Percentiles rank a stretch among this genome's conserved stretches.
Evolutionary conservation across 2,113 vertebrate species (phyloP).

Genomic region (Numida meleagris): DNA sequence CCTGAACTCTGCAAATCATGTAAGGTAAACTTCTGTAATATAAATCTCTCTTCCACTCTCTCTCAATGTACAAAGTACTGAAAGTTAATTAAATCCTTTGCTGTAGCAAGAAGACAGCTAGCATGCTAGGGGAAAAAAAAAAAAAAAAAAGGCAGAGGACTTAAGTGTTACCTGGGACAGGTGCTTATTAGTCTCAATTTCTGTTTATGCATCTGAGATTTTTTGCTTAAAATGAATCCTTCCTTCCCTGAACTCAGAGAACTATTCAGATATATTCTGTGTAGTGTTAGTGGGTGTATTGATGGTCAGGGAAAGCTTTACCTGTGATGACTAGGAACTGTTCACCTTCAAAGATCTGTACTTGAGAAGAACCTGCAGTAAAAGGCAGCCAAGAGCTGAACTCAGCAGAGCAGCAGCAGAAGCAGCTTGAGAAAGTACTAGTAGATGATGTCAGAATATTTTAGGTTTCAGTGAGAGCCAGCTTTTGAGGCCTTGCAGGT

Average conservation of each 20-base stretch:
- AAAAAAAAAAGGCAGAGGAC: neutral
- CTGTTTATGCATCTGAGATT: neutral
- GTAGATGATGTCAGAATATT: constrained; percentile 62
- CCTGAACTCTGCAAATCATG: neutral
- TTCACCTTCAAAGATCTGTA: constrained; percentile 24
- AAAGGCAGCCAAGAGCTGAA: constrained; percentile 53
- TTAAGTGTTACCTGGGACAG: neutral
- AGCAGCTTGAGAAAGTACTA: constrained; percentile 41
- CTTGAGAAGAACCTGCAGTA: neutral
- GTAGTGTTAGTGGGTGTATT: neutral
- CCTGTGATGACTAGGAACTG: neutral
- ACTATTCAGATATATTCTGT: neutral
- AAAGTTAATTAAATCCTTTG: neutral
- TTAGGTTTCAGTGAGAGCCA: constrained; percentile 32
- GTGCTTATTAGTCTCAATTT: neutral
- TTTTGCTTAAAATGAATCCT: neutral
- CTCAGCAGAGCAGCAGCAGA: constrained; percentile 34
- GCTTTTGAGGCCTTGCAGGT: neutral
- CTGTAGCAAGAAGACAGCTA: neutral
- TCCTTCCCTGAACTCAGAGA: neutral
- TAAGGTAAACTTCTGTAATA: neutral
- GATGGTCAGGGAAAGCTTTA: neutral
- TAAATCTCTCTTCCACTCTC: neutral
- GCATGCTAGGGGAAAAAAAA: neutral
- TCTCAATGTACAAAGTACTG: neutral